Conservation (phyloP, 2,888 invertebrate genomes). For the Pogonocherus hispidulus region DNA sequence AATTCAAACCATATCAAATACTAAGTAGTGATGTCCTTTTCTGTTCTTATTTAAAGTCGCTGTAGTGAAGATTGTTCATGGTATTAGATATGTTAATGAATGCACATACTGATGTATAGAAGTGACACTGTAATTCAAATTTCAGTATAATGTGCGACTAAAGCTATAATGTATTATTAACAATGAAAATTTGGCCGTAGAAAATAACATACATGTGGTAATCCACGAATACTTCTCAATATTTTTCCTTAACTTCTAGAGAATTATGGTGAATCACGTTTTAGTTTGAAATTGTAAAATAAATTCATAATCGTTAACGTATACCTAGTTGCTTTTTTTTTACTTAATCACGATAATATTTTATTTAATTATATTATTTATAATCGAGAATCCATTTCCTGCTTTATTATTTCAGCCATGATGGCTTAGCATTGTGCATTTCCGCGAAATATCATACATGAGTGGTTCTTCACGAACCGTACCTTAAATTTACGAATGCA, state of each 20-base stretch:
- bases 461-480: neutral
- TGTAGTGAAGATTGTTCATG: neutral
- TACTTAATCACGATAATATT: no score
- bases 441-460: neutral
- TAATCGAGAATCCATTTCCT: no score
- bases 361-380: no score
- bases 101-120: constrained; percentile 12
- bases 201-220: neutral
- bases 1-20: constrained; percentile 18
- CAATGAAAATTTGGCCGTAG: neutral
- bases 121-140: constrained; percentile 10
- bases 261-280: no score
- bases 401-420: no score
- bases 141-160: neutral
- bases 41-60: constrained; percentile 5
- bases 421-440: no score
- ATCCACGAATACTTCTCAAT: no score
- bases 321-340: no score
- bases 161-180: constrained; percentile 2
- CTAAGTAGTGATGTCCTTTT: constrained; percentile 2
- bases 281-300: no score
- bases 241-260: no score
- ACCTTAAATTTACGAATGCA: neutral
- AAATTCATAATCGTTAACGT: no score
- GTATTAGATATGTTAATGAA: constrained; percentile 19